Conservation (phyloP, 2,113 vertebrate genomes). For the Puntigrus tetrazona region DNA sequence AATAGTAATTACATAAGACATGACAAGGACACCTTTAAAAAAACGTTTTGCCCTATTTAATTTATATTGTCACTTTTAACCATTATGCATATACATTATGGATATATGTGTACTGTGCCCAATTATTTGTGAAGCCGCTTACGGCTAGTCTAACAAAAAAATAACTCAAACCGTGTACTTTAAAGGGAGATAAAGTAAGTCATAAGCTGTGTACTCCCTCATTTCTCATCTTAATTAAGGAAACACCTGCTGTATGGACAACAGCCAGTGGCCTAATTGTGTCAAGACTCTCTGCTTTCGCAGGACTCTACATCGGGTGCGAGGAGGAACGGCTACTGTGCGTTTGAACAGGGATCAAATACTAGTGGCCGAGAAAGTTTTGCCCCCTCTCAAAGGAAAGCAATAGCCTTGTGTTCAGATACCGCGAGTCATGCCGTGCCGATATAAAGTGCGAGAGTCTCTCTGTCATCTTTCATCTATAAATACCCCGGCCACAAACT, state of each 20-base stretch:
- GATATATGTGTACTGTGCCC: neutral
- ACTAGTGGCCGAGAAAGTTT: neutral
- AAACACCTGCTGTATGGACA: slow-evolving; percentile 28
- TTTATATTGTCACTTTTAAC: too few species aligned
- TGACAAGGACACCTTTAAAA: too few species aligned
- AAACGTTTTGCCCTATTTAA: too few species aligned
- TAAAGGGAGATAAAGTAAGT: neutral
- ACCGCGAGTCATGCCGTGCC: slow-evolving; percentile 14
- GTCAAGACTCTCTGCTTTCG: slow-evolving; percentile 31
- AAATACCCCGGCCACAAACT: slow-evolving; percentile 23
- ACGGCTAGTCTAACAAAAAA: neutral
- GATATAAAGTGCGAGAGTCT: neutral
- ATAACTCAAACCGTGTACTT: neutral
- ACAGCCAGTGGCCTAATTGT: slow-evolving; percentile 50
- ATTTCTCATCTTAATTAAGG: slow-evolving; percentile 34
- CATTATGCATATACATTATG: too few species aligned
- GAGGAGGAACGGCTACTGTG: neutral
- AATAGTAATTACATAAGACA: too few species aligned
- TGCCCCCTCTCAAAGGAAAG: slow-evolving; percentile 2
- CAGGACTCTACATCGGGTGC: slow-evolving; percentile 31
- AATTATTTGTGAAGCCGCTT: neutral
- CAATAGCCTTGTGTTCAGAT: slow-evolving; percentile 27
- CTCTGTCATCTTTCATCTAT: slow-evolving; percentile 39
- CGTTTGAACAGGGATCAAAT: slow-evolving; percentile 34
- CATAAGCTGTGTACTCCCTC: slow-evolving; percentile 18